Conservation (phyloP, 2,113 vertebrate genomes). For the Prunella himalayana region DNA sequence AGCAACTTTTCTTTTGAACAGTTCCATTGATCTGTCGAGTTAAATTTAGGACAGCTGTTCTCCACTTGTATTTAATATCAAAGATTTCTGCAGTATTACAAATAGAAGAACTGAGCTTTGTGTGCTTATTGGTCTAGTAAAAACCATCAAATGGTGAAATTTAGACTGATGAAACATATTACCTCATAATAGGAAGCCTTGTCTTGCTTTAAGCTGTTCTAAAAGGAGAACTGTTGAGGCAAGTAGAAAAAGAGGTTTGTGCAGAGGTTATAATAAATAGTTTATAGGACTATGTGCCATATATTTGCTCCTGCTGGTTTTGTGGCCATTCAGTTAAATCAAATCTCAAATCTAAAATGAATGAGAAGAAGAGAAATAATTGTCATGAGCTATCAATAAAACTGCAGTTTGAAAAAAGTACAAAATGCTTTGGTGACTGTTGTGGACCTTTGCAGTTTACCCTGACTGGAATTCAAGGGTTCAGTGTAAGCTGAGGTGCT, state of each 20-base stretch:
- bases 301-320: not conserved
- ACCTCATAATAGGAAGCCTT: not conserved
- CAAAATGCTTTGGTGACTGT: not conserved
- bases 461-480: not conserved
- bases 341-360: not conserved
- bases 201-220: not conserved
- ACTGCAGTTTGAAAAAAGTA: not conserved
- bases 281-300: not conserved
- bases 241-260: not conserved
- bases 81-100: not conserved
- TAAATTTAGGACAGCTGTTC: not conserved
- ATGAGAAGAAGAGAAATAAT: not conserved
- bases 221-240: not conserved
- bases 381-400: not conserved
- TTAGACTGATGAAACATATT: not conserved
- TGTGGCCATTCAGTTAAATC: not conserved
- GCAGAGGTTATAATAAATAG: not conserved
- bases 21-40: not conserved
- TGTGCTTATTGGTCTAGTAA: not conserved
- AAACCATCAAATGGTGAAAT: not conserved
- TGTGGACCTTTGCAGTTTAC: not conserved
- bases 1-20: not conserved
- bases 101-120: not conserved
- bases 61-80: not conserved
- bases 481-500: not conserved